phyloP scores from a whole-genome alignment of 2,113 vertebrate genomes.

The Petaurus breviceps region DNA sequence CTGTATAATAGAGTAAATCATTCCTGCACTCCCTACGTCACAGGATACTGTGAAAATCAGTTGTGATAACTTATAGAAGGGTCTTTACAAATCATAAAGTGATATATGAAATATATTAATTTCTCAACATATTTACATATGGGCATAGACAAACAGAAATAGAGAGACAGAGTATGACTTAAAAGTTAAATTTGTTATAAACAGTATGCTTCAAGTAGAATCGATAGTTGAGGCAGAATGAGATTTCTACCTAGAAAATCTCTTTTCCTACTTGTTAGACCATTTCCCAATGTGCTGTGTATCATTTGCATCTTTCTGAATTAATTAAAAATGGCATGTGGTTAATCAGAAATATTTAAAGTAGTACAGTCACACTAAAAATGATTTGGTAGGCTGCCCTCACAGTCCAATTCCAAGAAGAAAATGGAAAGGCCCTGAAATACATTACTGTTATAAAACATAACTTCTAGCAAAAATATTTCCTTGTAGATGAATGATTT shows the following conservation, averaged over 20 bases:
- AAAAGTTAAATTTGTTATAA: slow-evolving; percentile 13
- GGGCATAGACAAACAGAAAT: neutral
- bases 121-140: neutral
- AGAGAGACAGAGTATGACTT: neutral
- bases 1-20: neutral
- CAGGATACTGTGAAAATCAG: neutral
- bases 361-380: neutral
- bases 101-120: neutral
- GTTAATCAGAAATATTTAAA: slow-evolving; percentile 20
- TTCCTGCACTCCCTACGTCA: neutral
- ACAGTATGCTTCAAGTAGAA: neutral
- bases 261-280: neutral
- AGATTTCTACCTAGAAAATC: neutral
- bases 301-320: slow-evolving; percentile 20
- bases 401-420: neutral
- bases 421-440: neutral
- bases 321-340: neutral
- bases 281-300: neutral
- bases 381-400: neutral
- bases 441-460: neutral
- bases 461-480: neutral
- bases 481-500: neutral
- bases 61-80: neutral
- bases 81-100: neutral
- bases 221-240: slow-evolving; percentile 29